Evolutionary conservation across 2,888 invertebrate species (phyloP).

Genomic region (Platycnemis pennipes): DNA sequence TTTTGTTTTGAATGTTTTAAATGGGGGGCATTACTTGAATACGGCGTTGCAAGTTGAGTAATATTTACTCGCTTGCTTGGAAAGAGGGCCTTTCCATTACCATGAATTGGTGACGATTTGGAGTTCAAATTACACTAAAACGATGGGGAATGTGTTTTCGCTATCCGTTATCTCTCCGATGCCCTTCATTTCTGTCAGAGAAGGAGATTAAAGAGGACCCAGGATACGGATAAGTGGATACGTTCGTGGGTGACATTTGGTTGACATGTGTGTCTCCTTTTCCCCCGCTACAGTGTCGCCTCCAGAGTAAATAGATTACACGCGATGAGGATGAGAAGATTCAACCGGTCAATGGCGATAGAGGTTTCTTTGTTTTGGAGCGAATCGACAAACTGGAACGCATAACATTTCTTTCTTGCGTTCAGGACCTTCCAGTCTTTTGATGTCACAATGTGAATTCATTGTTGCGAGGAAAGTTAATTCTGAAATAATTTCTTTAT

Average conservation of each 20-base stretch:
- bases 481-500: too few relatives aligned
- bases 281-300: neutral
- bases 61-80: neutral
- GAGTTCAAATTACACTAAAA: neutral
- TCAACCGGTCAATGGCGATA: conserved; percentile 7
- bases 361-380: neutral
- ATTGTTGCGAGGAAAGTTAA: neutral
- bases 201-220: neutral
- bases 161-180: neutral
- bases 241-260: conserved; percentile 9
- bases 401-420: neutral
- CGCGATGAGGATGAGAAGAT: conserved; percentile 1
- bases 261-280: neutral
- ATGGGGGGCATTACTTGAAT: neutral
- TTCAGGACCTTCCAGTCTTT: neutral
- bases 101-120: neutral
- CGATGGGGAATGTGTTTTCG: neutral
- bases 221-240: conserved; percentile 19
- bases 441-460: neutral
- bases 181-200: neutral
- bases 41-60: neutral
- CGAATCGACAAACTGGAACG: neutral
- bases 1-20: neutral
- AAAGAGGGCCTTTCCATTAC: neutral
- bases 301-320: neutral